Base-by-base conservation (phyloP, 2,113 vertebrate species). In the Aplodontia rufa region DNA sequence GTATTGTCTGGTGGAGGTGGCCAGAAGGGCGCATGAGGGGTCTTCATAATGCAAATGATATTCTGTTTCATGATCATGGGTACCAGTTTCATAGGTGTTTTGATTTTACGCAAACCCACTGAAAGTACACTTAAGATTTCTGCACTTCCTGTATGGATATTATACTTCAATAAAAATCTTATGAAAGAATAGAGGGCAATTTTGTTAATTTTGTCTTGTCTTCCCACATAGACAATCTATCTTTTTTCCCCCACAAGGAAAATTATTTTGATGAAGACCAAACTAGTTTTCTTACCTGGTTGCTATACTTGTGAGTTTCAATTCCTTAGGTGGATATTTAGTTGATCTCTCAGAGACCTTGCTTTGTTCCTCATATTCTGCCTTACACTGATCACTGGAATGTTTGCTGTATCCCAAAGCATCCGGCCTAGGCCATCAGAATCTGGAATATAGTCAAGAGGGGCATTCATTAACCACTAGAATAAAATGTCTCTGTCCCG, bases 351-450 rank as follows among this genome's bases (percentile, higher is more conserved):
- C 32, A 80, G 47, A 55, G n/a, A 79, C 13, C 8, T 81, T 75
- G 60, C n/a, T 66, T 71, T 75, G 82, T 16, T 78, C 11, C 3
- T 78, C 62, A 42, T 75, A 47, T 64, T 91, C 49, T 85, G 37
- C 68, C 42, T 20, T 35, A 20, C 1, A 26, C 14, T 87, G 47
- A 82, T 76, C 55, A 79, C 72, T 55, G 32, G 22, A 95, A 82
- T 91, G 45, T 74, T 90, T 96, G 62, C 80, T 35, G 1, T 72
- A 81, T 80, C 40, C n/a, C 71, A 92, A 89, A 93, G 40, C 75
- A 74, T 45, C 19, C 37, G 51, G 32, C 51, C 87, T 69, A 91
- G 3, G 40, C 47, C 55, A 82, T 95, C 49, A 74, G 51, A 83
- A 92, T 32, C 2, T 51, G 26, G 45, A 84, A 91, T 91, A 66